Evolutionary conservation across 2,888 invertebrate genomes (phyloP), one percentile per base, ranked within the genome.

Genomic region (Brachynemurus nebulosus): DNA sequence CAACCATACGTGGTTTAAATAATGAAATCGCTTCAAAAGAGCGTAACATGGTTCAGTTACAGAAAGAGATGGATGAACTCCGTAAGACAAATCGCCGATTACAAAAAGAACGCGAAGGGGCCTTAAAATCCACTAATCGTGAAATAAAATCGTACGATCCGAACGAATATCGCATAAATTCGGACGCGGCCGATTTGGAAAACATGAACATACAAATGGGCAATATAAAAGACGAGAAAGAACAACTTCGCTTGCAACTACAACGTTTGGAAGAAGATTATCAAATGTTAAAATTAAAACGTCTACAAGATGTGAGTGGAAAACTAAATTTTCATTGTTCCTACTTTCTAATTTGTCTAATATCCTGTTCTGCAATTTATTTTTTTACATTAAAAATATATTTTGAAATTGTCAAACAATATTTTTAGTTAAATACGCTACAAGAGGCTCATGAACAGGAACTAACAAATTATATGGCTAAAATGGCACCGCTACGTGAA

Each of bases 1-100:
- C 85, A 1, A 85, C 86, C 0, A 82, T 86, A 53, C 75, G 86
- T 48, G 85, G 85, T 2, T 65, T 86, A 56, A 81, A 86, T 58
- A 63, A 78, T 0, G 86, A 86, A 56, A 58, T 86, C 41, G 71
- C 77, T 3, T 74, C 74, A 23, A 85, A 85, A 60, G 85, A 86
- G 54, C 80, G 84, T 52, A 72, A 75, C 2, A 71, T 84, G 48
- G 68, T 71, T 25, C 80, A 81, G 50, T 66, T 86, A 39, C 81
- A 80, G 30, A 76, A 80, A 51, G 86, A 86, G 56, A 67, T 81
- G 35, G 84, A 85, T 30, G 86, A 86, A 48, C 61, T 81, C 45
- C 75, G 76, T 55, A 85, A 80, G 59, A 84, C 82, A 37, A 80
- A 85, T 55, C 69, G 77, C 44, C 76, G 78, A 57, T 63, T 85